A percentile compares a stretch with the other conserved stretches of the same genome.
phyloP scores from a whole-genome alignment of 2,888 invertebrate genomes.

The Tineola bisselliella region DNA sequence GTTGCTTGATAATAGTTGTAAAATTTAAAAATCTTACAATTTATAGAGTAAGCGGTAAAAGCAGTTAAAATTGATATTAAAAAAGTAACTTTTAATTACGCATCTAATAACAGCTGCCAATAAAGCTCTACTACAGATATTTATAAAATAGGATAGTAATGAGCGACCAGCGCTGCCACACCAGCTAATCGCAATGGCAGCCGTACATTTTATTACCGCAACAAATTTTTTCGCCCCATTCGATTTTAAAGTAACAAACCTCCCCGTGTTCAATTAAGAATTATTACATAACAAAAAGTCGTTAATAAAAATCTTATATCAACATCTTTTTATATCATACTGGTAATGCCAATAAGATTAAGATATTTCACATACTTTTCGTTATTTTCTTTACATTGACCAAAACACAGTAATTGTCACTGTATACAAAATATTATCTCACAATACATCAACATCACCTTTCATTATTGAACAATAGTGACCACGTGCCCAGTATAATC shows the following conservation, averaged over 20 bases:
- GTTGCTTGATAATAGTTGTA: no score
- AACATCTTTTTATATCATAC: no score
- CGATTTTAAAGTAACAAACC: neutral
- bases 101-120: no score
- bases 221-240: constrained; percentile 30
- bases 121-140: no score
- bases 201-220: constrained; percentile 61
- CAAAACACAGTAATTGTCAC: neutral
- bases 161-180: constrained; percentile 22
- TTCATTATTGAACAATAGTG: neutral
- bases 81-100: no score
- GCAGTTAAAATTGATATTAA: no score
- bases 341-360: no score
- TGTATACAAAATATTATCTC: neutral
- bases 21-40: no score
- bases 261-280: neutral
- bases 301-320: neutral
- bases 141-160: constrained; percentile 33
- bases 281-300: neutral
- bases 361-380: no score
- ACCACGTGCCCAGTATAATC: neutral
- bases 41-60: no score
- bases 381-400: no score
- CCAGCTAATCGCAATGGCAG: constrained; percentile 49
- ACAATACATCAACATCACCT: constrained; percentile 10